Evolutionary conservation across 1,140 invertebrate genomes (phyloP).

Genomic region (Drosophila kepulauana): DNA sequence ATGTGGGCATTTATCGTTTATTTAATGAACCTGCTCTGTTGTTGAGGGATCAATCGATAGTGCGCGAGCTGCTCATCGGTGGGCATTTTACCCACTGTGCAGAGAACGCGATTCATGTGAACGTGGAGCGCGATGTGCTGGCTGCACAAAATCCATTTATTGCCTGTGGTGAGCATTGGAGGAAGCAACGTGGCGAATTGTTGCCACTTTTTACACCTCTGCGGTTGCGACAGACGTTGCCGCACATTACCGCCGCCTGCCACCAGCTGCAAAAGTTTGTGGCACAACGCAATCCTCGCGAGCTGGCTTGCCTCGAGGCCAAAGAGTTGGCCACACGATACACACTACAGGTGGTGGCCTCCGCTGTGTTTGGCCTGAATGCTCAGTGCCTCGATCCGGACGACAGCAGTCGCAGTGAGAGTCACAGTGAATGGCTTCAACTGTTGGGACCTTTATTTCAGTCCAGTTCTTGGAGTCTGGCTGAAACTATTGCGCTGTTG

Average conservation of each 20-base stretch:
- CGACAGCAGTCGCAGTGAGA: not conserved
- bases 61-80: conserved; percentile 47
- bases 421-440: conserved; percentile 38
- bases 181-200: conserved; percentile 49
- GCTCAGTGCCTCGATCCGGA: conserved; percentile 35
- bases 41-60: conserved; percentile 48
- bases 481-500: conserved; percentile 62
- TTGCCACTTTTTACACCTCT: conserved; percentile 63
- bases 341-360: conserved; percentile 68
- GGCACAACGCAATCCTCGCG: not conserved
- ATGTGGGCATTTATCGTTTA: conserved; percentile 66
- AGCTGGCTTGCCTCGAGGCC: conserved; percentile 33
- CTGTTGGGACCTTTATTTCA: conserved; percentile 55
- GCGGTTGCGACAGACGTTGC: conserved; percentile 47
- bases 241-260: conserved; percentile 47
- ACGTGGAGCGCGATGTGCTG: conserved; percentile 39
- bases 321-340: conserved; percentile 56
- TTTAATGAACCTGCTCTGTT: conserved; percentile 70
- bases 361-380: conserved; percentile 60
- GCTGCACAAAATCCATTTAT: conserved; percentile 65
- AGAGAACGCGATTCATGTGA: conserved; percentile 58
- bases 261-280: conserved; percentile 35
- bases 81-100: conserved; percentile 46
- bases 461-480: conserved; percentile 50
- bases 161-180: conserved; percentile 56